Base-by-base conservation (phyloP, 2,888 invertebrate genomes). In the Microchrysa polita region DNA sequence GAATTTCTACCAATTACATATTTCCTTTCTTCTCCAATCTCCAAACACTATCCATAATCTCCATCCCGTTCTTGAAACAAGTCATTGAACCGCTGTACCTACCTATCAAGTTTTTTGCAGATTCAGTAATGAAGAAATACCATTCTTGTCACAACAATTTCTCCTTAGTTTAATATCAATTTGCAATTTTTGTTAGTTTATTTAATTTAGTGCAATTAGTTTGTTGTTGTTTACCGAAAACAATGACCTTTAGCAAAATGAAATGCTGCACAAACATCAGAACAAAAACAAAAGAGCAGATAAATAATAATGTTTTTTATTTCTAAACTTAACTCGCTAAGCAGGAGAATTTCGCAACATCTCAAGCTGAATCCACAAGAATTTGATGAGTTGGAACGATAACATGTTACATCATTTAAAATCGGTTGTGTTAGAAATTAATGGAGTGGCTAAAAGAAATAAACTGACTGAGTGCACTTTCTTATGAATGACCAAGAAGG, bases 341-440 rank as follows among this genome's bases (percentile, higher is more conserved):
- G 27, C 16, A n/a, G 48, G 34, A 42, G 61, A 42, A 63, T 63
- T 63, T 63, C 61, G 61, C 40, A 63, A 63, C 23, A n/a, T 40
- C 23, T 18, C n/a, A 23, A 63, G 61, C 61, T 63, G 61, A 63
- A 40, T 63, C 61, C 40, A 63, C 61, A 63, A 63, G 61, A 63
- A 59, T 27, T 63, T 63, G 10, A 10, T 16, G 18, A 16, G 12
- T 18, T 63, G 40, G 4, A 16, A 40, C 42, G 40, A 40, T 40
- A 63, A 63, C 34, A 61, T 40, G 40, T 63, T 42, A 42, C 42
- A 27, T 23, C 60, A 60, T 27, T 34, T 12, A 14, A 20, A 16
- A 20, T 20, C 16, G 55, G 48, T 48, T 48, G 48, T 48, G 2
- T 34, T 2, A 48, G 48, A n/a, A 48, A 48, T 48, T n/a, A 48